These are phyloP conservation scores for Mimumesa dahlbomi DNA, from an alignment of 2,888 invertebrate species.

Conservation along the genomic window DNA sequence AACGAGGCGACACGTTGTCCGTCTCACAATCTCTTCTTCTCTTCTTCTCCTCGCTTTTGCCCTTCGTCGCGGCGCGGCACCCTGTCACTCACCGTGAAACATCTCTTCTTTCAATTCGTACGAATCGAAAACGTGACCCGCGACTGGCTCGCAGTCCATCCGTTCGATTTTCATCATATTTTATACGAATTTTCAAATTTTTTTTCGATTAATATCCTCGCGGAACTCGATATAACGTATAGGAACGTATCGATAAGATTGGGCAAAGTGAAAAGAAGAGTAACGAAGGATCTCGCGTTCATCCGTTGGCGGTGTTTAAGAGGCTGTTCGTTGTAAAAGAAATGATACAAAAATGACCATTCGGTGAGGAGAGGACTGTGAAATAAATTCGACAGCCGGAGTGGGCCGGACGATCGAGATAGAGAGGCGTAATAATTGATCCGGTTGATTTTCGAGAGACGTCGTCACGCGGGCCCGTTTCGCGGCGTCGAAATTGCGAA, in stretches of 20 bases:
- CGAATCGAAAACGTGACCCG: conserved; percentile 57
- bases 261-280: too few relatives aligned
- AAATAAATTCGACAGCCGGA: conserved; percentile 4
- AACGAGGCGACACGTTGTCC: conserved; percentile 75
- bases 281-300: too few relatives aligned
- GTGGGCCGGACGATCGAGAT: conserved; percentile 14
- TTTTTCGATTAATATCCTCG: too few relatives aligned
- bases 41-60: conserved; percentile 17
- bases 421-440: conserved; percentile 47
- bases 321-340: too few relatives aligned
- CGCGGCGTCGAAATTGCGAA: conserved; percentile 47
- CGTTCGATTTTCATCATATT: too few relatives aligned
- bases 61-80: conserved; percentile 36
- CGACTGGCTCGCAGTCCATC: background rate
- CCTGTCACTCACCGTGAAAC: conserved; percentile 56
- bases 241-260: too few relatives aligned
- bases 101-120: conserved; percentile 44
- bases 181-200: too few relatives aligned
- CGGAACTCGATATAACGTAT: too few relatives aligned
- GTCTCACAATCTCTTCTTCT: conserved; percentile 26
- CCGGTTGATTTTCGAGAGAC: conserved; percentile 38
- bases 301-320: too few relatives aligned
- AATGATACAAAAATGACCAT: too few relatives aligned
- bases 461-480: conserved; percentile 36
- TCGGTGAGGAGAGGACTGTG: too few relatives aligned